Evolutionary conservation across 53 echinoderm and acorn worm species (phyloP), one percentile per base, ranked within the genome.

Genomic region (Zoroaster sp.): DNA sequence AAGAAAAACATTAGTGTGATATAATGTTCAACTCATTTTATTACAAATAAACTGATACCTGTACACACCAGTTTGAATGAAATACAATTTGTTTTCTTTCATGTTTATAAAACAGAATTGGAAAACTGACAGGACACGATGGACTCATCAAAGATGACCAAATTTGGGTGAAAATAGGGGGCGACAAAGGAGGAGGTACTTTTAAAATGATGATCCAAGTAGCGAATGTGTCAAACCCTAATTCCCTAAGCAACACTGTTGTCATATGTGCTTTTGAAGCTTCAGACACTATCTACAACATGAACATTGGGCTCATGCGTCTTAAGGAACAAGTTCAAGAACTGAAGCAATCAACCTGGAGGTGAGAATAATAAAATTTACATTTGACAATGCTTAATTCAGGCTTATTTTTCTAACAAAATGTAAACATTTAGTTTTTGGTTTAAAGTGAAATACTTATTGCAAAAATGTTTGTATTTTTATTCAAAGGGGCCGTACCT

Each of bases 151-250:
- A 59, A 1, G 7, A 59, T 21, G 40, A 63, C 10, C 55, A 59
- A 39, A 14, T 78, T 2, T 70, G 91, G 91, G 66, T 91, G 3
- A 87, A 91, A 38, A 75, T 91, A 18, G 91, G 86, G 0, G 78
- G 77, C 0, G 91, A 86, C 40, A 91, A 90, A 47, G 78, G 77
- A 3, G 86, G 85, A 33, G 91, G 91, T 6, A 91, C 74, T 37
- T 91, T 87, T 17, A 89, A 91, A 45, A 75, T 65, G n/a, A 77
- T 91, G 75, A n/a, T 87, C 14, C 91, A 91, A 54, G 37, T 87
- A 17, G 91, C 44, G 5, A 87, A 91, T 85, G 69, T 90, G 6
- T 14, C 66, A 2, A 85, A 66, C 17, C 90, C 82, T 4, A 89
- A 89, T 31, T 67, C 83, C n/a, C 59, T 81, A 15, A 47, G 66